Conservation (phyloP, 2,797 vertebrate species). For the Tokudaia tokunoshimensis region DNA sequence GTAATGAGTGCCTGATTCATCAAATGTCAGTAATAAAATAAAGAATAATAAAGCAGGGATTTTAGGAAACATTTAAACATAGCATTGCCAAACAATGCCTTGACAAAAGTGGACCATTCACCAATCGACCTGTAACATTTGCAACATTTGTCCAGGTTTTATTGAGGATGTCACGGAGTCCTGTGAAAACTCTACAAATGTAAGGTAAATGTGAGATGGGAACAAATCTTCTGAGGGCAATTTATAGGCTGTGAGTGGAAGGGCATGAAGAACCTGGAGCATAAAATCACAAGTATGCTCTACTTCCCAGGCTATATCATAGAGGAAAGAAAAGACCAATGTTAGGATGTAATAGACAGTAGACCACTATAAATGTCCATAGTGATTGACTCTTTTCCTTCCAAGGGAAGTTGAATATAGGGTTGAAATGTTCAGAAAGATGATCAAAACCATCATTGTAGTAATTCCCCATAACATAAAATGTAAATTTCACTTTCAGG, state of each 20-base stretch:
- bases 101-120: background rate
- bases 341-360: background rate
- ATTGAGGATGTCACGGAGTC: background rate
- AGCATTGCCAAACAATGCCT: background rate
- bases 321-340: background rate
- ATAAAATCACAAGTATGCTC: background rate
- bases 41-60: background rate
- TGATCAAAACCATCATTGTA: background rate
- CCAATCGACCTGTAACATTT: background rate
- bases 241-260: background rate
- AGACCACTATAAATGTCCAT: background rate
- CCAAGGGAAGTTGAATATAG: background rate
- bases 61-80: background rate
- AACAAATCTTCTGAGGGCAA: background rate
- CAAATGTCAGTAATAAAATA: background rate
- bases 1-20: too few relatives aligned
- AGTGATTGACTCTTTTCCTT: background rate
- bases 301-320: background rate
- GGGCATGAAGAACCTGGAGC: background rate
- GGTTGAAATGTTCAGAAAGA: background rate
- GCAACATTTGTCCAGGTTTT: background rate
- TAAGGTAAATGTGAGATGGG: background rate
- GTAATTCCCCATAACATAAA: background rate
- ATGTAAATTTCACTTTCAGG: background rate
- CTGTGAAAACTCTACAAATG: background rate